Percentiles rank a stretch among this genome's conserved stretches.
phyloP scores from a whole-genome alignment of 1,140 invertebrate genomes.

The Leptinotarsa texana region DNA sequence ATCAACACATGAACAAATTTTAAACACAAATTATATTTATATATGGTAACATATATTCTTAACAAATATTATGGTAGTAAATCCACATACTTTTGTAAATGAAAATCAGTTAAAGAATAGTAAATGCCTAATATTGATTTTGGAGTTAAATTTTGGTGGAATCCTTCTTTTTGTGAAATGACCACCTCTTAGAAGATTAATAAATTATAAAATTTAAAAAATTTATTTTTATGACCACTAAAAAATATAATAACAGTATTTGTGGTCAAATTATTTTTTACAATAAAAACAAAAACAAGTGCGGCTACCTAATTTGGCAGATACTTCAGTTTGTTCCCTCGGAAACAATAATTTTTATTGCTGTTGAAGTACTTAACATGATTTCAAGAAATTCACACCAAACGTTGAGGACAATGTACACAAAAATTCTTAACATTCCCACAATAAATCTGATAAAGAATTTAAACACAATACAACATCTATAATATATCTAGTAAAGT shows the following conservation, averaged over 20 bases:
- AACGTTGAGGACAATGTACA: background rate
- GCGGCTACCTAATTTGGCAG: too few species aligned
- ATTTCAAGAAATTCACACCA: too few species aligned
- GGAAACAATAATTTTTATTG: too few species aligned
- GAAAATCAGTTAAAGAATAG: background rate
- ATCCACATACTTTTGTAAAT: background rate
- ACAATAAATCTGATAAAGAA: background rate
- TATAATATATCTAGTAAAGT: background rate
- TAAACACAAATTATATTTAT: background rate
- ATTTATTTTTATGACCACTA: too few species aligned
- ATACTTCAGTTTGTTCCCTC: too few species aligned
- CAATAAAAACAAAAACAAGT: too few species aligned
- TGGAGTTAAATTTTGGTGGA: background rate
- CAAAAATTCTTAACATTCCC: background rate
- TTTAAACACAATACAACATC: too few species aligned
- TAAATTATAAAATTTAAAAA: too few species aligned
- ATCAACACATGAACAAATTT: background rate
- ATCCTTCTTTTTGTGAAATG: background rate
- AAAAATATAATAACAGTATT: too few species aligned
- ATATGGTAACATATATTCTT: background rate
- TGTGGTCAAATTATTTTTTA: too few species aligned
- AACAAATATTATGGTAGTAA: background rate
- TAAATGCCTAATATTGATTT: background rate
- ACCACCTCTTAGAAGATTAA: too few species aligned
- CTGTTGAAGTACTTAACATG: too few species aligned